Evolutionary conservation across 2,797 vertebrate genomes (phyloP), one percentile per base, ranked within the genome.

Genomic region (Cryptoblepharus egeriae): DNA sequence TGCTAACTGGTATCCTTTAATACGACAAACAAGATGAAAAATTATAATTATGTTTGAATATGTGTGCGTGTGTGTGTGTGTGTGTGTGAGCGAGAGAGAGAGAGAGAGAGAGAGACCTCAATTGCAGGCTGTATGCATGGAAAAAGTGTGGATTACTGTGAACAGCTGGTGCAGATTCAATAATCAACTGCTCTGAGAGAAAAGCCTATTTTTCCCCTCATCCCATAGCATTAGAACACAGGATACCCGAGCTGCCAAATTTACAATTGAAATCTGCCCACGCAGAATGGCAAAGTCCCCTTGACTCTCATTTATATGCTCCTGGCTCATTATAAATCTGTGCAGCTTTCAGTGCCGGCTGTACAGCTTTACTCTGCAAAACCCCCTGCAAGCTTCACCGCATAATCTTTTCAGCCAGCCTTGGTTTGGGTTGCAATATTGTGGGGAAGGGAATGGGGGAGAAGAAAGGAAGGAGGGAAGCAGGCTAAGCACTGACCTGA

Each of bases 191-290:
- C 88, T 93, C 90, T 91, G 86, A 90, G 89, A 88, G 87, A 93
- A 94, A 93, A 94, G 89, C 87, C 88, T 87, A 88, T 88, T 85
- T 88, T 91, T 90, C 90, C 85, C 80, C 90, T 78, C 88, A 85
- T 93, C 90, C 89, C 88, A 67, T 90, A 91, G 93, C 89, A 93
- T 94, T 90, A 91, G 89, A 91, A 93, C 93, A 92, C 92, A 95
- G 94, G 94, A 95, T 95, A 90, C 88, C 57, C 89, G 91, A 91
- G 92, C 93, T 95, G 94, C 94, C 92, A 93, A 91, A 90, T 86
- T 93, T 88, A 92, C 93, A 93, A 92, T 84, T 92, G 93, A 94
- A 92, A 92, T 89, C 93, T 94, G 93, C 94, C 94, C 93, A 95
- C 94, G 86, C 90, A 92, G 89, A 93, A 85, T 86, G 92, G 90